Conservation (phyloP, 2,113 vertebrate species). For the Daphoenositta chrysoptera region DNA sequence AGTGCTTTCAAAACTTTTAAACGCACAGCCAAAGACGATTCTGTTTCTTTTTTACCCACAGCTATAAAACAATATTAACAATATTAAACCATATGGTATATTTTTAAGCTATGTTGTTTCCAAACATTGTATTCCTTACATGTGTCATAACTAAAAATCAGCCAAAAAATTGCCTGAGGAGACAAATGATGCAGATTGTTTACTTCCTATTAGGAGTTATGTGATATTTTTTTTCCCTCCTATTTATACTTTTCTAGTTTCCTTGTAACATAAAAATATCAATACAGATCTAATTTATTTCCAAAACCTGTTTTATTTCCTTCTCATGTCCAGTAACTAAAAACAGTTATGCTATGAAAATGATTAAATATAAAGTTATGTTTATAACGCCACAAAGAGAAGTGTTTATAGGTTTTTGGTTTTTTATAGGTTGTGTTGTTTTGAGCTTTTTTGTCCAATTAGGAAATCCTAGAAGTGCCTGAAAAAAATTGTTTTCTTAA, state of each 20-base stretch:
- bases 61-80: not conserved
- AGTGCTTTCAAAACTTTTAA: not conserved
- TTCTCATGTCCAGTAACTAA: not conserved
- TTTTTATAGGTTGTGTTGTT: not conserved
- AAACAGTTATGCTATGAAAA: not conserved
- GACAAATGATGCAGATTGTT: not conserved
- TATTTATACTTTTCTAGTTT: not conserved
- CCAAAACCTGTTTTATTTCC: not conserved
- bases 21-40: not conserved
- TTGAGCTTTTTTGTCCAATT: not conserved
- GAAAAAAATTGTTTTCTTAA: not conserved
- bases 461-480: not conserved
- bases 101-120: not conserved
- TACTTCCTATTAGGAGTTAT: not conserved
- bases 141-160: not conserved
- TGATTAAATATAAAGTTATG: not conserved
- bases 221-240: not conserved
- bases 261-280: not conserved
- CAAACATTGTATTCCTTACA: not conserved
- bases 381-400: not conserved
- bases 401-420: not conserved
- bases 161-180: not conserved
- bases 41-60: not conserved
- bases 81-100: not conserved
- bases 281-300: not conserved